Evolutionary conservation across 2,888 invertebrate species (phyloP).

Genomic region (Pyralis farinalis): DNA sequence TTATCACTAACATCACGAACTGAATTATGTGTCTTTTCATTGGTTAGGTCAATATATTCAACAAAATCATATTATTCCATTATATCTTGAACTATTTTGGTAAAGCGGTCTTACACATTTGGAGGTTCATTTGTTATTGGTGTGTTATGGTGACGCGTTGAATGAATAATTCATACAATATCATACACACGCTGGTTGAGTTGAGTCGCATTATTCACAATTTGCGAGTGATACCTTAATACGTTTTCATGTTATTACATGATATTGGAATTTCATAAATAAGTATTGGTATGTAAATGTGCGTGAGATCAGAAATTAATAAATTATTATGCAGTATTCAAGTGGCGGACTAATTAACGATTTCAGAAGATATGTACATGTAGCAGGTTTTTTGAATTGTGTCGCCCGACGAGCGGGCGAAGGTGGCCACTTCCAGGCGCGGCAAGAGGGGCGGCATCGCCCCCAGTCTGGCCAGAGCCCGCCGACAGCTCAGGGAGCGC

Average conservation of each 20-base stretch:
- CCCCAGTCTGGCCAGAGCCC: too few relatives aligned
- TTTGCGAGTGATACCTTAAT: constrained; percentile 55
- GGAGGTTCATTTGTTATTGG: constrained; percentile 21
- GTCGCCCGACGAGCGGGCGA: too few relatives aligned
- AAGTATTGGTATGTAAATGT: not conserved
- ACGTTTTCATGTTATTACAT: constrained; percentile 24
- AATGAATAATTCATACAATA: constrained; percentile 63
- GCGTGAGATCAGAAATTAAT: not conserved
- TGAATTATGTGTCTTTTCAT: not conserved
- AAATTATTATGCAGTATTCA: too few relatives aligned
- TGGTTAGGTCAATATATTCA: constrained; percentile 1
- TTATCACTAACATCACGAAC: not conserved
- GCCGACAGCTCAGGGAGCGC: too few relatives aligned
- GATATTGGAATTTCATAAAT: constrained; percentile 12
- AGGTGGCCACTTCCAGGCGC: too few relatives aligned
- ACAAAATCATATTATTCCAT: constrained; percentile 9
- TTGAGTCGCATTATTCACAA: constrained; percentile 63
- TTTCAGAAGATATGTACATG: too few relatives aligned
- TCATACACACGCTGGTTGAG: constrained; percentile 43
- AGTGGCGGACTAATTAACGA: too few relatives aligned
- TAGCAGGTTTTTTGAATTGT: too few relatives aligned
- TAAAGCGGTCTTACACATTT: not conserved
- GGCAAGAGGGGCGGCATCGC: too few relatives aligned
- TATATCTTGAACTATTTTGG: constrained; percentile 19
- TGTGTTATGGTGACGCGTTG: constrained; percentile 18